These are phyloP conservation scores for Drosophila anceps DNA, from an alignment of 2,888 invertebrate genomes.

Conservation along the genomic window DNA sequence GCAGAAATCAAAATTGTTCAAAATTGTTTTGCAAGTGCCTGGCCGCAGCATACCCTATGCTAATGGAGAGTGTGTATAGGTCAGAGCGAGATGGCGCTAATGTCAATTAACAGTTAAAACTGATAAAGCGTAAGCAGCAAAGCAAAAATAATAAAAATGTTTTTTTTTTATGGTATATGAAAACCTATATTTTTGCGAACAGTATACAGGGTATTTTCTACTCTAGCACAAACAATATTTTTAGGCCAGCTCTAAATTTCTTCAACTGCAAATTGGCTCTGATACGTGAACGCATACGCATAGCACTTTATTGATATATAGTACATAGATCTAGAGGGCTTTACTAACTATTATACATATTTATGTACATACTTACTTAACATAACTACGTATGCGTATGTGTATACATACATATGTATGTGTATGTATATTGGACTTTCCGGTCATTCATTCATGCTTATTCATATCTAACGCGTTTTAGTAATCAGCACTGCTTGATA, in stretches of 20 bases:
- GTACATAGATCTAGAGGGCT: constrained; percentile 4
- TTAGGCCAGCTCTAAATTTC: background rate
- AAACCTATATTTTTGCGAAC: fast-evolving
- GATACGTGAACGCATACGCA: constrained; percentile 1
- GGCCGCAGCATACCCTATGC: background rate
- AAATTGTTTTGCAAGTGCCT: background rate
- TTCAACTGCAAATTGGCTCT: constrained; percentile 13
- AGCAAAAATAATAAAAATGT: background rate
- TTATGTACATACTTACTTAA: background rate
- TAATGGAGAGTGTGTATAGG: too few species aligned
- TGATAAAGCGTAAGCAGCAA: background rate
- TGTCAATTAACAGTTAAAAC: background rate
- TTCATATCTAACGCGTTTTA: constrained; percentile 21
- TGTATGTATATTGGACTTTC: constrained; percentile 10
- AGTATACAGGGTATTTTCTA: background rate
- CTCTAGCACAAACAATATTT: background rate
- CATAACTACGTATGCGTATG: background rate
- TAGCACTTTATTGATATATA: constrained; percentile 15
- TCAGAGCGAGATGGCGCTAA: background rate
- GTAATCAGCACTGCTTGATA: constrained; percentile 46
- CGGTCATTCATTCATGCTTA: constrained; percentile 37
- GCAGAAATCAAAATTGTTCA: constrained; percentile 32
- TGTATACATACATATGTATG: background rate
- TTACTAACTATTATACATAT: background rate
- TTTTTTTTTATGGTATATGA: background rate